Evolutionary conservation across 2,113 vertebrate genomes (phyloP).

Genomic region (Anas platyrhynchos): DNA sequence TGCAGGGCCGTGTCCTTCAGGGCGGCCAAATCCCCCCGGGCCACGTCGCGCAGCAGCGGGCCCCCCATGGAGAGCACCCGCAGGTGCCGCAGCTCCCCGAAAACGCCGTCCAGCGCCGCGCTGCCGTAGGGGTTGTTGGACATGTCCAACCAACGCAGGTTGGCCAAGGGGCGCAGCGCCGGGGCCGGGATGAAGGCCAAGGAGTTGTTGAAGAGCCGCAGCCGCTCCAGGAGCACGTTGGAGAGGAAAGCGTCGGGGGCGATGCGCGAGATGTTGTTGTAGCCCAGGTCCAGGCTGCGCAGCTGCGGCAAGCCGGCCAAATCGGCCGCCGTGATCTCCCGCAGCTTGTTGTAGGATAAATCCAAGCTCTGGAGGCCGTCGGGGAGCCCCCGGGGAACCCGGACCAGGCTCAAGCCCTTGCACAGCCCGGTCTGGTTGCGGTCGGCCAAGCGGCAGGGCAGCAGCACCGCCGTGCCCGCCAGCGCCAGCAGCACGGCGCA

Average conservation of each 20-base stretch:
- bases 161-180: conserved; percentile 70
- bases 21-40: conserved; percentile 68
- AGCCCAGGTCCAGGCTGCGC: conserved; percentile 69
- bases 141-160: conserved; percentile 72
- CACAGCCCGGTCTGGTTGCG: conserved; percentile 61
- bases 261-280: conserved; percentile 81
- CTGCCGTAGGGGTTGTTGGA: conserved; percentile 84
- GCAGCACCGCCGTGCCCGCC: rapidly evolving
- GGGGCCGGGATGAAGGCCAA: conserved; percentile 73
- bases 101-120: conserved; percentile 59
- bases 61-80: conserved; percentile 80
- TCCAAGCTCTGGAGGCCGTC: conserved; percentile 70
- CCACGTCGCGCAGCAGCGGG: conserved; percentile 70
- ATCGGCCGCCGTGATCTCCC: conserved; percentile 42
- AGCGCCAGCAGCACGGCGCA: not conserved
- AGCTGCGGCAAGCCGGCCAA: conserved; percentile 71
- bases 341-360: conserved; percentile 82
- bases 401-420: conserved; percentile 64
- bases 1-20: conserved; percentile 71
- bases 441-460: not conserved
- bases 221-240: conserved; percentile 74
- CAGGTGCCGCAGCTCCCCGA: conserved; percentile 69
- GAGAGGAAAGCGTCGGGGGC: conserved; percentile 71
- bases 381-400: conserved; percentile 76
- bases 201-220: conserved; percentile 86